Percentiles rank a stretch among this genome's conserved stretches.
Evolutionary conservation across 1,140 invertebrate species (phyloP).

Genomic region (Chlorops oryzae): DNA sequence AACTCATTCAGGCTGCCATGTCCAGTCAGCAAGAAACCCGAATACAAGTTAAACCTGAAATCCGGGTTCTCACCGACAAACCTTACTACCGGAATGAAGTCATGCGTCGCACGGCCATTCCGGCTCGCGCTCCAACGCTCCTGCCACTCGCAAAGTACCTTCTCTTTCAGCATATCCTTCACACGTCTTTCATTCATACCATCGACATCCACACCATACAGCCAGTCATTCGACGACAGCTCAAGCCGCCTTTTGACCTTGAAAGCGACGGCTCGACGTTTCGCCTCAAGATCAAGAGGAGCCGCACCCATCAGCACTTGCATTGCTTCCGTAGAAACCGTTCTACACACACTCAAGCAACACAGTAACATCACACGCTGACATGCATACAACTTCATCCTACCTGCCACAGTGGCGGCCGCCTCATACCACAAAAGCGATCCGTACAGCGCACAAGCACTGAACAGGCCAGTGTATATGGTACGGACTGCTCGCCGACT

Average conservation of each 20-base stretch:
- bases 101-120: conserved; percentile 3
- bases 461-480: conserved; percentile 10
- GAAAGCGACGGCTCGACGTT: conserved; percentile 20
- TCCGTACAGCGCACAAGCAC: conserved; percentile 9
- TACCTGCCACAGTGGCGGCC: background rate
- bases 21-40: background rate
- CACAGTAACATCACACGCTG: conserved; percentile 1
- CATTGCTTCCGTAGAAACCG: conserved; percentile 6
- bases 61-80: background rate
- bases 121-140: background rate
- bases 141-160: background rate
- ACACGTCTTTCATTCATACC: background rate
- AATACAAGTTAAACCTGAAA: background rate
- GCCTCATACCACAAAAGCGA: conserved; percentile 1
- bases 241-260: conserved; percentile 3
- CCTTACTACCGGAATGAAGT: background rate
- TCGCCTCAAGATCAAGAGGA: conserved; percentile 1
- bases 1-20: background rate
- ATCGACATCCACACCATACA: background rate
- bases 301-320: conserved; percentile 6
- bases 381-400: conserved; percentile 2
- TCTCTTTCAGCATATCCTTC: background rate
- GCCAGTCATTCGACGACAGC: background rate
- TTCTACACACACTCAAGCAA: conserved; percentile 8
- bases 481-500: conserved; percentile 6